phyloP scores from a whole-genome alignment of 2,888 invertebrate species.

The Thera obeliscata region DNA sequence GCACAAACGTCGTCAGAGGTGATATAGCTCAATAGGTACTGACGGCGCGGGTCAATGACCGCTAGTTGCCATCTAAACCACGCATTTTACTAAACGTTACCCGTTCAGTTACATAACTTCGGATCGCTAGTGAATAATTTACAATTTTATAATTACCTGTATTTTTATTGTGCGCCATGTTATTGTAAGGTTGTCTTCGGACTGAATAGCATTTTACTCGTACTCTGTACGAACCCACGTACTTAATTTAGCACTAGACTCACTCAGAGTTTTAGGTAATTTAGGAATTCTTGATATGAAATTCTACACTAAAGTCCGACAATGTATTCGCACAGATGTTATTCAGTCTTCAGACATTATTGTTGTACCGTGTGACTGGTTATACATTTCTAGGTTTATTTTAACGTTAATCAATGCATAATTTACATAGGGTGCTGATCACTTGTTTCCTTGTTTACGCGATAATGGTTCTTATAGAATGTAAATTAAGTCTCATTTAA shows the following conservation, averaged over 20 bases:
- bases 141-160: slow-evolving; percentile 59
- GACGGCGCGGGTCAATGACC: slow-evolving; percentile 37
- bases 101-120: slow-evolving; percentile 74
- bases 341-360: slow-evolving; percentile 25
- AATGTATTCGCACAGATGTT: slow-evolving; percentile 1
- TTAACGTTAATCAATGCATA: slow-evolving; percentile 61
- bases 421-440: slow-evolving; percentile 62
- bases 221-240: slow-evolving; percentile 18
- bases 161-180: slow-evolving; percentile 62
- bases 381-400: slow-evolving; percentile 56
- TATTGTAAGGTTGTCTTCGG: slow-evolving; percentile 48
- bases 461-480: slow-evolving; percentile 37
- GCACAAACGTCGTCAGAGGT: slow-evolving; percentile 31
- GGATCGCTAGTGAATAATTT: slow-evolving; percentile 76
- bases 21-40: slow-evolving; percentile 8
- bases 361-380: slow-evolving; percentile 52
- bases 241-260: slow-evolving; percentile 28
- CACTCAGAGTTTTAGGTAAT: slow-evolving; percentile 3
- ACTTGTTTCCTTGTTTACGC: slow-evolving; percentile 51
- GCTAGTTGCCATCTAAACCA: slow-evolving; percentile 53
- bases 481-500: slow-evolving; percentile 39
- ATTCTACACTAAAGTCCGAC: background rate
- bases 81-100: slow-evolving; percentile 71
- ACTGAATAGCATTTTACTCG: slow-evolving; percentile 19
- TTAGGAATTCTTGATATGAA: slow-evolving; percentile 3